A percentile compares a stretch with the other conserved stretches of the same genome.
phyloP scores from a whole-genome alignment of 2,113 vertebrate genomes.

The Corvus hawaiiensis region DNA sequence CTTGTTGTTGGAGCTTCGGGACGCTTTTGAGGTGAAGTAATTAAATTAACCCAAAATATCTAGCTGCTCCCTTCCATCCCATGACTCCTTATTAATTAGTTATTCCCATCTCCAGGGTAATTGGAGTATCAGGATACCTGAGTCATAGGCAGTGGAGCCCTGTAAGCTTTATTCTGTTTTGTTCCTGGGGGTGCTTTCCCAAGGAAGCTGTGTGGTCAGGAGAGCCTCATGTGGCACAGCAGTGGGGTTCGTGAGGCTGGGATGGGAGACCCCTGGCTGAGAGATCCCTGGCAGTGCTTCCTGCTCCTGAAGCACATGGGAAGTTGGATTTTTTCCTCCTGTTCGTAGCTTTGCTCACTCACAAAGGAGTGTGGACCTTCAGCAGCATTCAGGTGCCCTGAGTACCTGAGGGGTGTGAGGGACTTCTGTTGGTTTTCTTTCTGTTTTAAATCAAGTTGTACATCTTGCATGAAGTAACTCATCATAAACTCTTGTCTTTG shows the following conservation, averaged over 20 bases:
- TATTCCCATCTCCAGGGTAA: background rate
- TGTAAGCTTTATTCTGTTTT: background rate
- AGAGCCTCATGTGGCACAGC: background rate
- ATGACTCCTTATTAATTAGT: background rate
- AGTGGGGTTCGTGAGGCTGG: rapidly evolving
- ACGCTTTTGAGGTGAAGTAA: background rate
- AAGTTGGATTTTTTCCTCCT: background rate
- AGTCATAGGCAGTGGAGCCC: background rate
- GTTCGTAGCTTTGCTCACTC: background rate
- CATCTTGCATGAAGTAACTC: background rate
- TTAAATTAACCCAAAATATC: background rate
- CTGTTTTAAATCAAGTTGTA: background rate
- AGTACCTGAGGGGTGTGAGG: background rate
- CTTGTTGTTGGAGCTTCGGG: background rate
- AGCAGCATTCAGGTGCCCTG: rapidly evolving
- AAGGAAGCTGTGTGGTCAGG: background rate
- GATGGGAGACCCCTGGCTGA: background rate
- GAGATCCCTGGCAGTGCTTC: background rate
- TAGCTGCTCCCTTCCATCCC: background rate
- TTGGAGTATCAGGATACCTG: background rate
- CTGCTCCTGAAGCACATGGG: background rate
- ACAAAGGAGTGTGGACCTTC: background rate
- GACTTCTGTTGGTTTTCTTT: background rate
- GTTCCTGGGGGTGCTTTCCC: background rate
- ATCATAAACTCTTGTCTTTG: background rate